A percentile compares a stretch with the other conserved stretches of the same genome.
Evolutionary conservation across 1,140 invertebrate genomes (phyloP).

Genomic region (Pogonognathellus flavescens): DNA sequence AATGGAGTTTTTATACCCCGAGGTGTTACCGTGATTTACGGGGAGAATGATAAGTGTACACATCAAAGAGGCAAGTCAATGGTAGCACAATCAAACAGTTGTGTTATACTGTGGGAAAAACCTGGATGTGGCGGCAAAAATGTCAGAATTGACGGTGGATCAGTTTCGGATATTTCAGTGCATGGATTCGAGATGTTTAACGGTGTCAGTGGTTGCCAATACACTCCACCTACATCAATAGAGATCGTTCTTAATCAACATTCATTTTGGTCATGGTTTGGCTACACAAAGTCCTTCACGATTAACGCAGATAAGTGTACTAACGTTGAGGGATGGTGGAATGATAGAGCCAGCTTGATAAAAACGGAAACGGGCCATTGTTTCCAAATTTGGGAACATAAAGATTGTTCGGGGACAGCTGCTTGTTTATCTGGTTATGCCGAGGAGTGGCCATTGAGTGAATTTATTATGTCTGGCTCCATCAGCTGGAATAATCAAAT

Average conservation of each 20-base stretch:
- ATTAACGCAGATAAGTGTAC: background rate
- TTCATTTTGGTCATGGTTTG: background rate
- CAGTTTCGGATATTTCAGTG: too few species aligned
- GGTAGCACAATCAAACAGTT: background rate
- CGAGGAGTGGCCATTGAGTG: background rate
- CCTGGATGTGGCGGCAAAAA: background rate
- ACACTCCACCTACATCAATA: too few species aligned
- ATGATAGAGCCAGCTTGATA: background rate
- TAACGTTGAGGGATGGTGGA: background rate
- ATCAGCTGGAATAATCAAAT: background rate
- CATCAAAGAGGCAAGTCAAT: background rate
- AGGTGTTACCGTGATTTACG: background rate
- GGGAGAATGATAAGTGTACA: background rate
- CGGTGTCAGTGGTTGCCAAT: too few species aligned
- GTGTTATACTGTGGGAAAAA: background rate
- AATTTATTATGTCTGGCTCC: background rate
- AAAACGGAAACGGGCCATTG: background rate
- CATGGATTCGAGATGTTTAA: too few species aligned
- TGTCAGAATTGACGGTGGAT: background rate
- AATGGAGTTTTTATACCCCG: background rate
- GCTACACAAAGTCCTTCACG: background rate
- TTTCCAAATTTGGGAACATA: background rate
- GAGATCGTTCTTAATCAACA: too few species aligned
- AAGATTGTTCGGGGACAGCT: background rate
- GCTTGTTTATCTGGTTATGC: background rate